Percentiles rank a stretch among this genome's conserved stretches.
phyloP scores from a whole-genome alignment of 2,113 vertebrate genomes.

The Cichladusa arquata region DNA sequence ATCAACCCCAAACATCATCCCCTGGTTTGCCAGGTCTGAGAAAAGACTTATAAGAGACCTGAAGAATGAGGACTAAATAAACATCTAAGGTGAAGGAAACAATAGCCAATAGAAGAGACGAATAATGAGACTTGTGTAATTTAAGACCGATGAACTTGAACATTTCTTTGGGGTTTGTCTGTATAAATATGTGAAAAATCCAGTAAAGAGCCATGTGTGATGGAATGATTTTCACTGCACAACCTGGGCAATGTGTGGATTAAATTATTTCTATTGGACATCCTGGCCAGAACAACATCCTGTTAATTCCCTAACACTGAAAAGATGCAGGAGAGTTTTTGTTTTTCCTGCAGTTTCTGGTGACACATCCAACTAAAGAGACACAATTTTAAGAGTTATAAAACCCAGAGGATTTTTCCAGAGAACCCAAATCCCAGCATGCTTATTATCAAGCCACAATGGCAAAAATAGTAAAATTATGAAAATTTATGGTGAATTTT shows the following conservation, averaged over 20 bases:
- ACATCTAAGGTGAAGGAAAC: background rate
- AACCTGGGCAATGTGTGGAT: background rate
- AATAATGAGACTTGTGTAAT: background rate
- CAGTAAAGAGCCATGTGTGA: background rate
- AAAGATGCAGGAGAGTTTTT: background rate
- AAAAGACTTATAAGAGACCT: background rate
- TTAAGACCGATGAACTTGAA: background rate
- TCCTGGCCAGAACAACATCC: background rate
- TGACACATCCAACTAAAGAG: background rate
- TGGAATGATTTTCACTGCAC: background rate
- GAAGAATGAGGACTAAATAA: background rate
- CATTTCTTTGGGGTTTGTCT: background rate
- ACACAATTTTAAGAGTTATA: background rate
- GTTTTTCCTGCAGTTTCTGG: accelerated
- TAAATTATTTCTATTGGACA: background rate
- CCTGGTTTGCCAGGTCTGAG: background rate
- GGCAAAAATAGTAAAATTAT: background rate
- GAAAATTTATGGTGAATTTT: background rate
- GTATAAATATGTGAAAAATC: background rate
- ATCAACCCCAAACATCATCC: background rate
- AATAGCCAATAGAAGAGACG: background rate
- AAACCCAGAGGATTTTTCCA: background rate
- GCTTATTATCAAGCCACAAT: background rate
- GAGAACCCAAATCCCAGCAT: background rate
- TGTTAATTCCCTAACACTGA: background rate